Evolutionary conservation across 2,113 vertebrate genomes (phyloP), one percentile per base, ranked within the genome.

Genomic region (Chloropsis hardwickii): DNA sequence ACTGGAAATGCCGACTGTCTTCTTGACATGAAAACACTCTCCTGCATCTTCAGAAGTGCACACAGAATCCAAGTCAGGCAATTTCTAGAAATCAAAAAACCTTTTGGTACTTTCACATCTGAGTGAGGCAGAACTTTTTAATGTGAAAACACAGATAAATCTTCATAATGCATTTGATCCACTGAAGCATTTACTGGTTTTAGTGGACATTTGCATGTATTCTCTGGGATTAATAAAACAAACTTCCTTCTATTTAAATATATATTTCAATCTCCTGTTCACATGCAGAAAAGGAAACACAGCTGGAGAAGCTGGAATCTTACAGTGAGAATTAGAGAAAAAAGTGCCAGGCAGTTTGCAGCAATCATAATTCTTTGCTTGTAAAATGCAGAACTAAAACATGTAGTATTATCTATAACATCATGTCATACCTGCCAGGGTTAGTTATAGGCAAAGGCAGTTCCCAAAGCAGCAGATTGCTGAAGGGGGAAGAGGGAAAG

Each of bases 81-180:
- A 66, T 87, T 96, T 95, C 84, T 85, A 79, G 42, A 94, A 92
- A 89, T 70, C 58, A 91, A 88, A 45, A 64, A 45, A 56, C 53
- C 51, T 90, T 85, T 90, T 57, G 82, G 58, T 25, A 69, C 62
- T 82, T 88, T 58, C 66, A 80, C 50, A 73, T 82, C 58, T 54
- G 80, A 88, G 47, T 28, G 39, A 90, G n/a, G 48, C 20, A 62
- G 50, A 88, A 83, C 39, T 83, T 89, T 50, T 48, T 47, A 77
- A 64, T 28, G 31, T 47, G 50, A 91, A 88, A 89, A 81, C 48
- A 9, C 19, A 69, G 40, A 28, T 35, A 40, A 71, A 67, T 48
- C 61, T 91, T 80, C 57, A 58, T 39, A 74, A 81, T 9, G 10
- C 22, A 37, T 60, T 85, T 56, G 60, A 79, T 66, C 18, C 20